These are phyloP conservation scores for Jordanella pulchra DNA, from an alignment of 2,797 vertebrate species.

Conservation along the genomic window DNA sequence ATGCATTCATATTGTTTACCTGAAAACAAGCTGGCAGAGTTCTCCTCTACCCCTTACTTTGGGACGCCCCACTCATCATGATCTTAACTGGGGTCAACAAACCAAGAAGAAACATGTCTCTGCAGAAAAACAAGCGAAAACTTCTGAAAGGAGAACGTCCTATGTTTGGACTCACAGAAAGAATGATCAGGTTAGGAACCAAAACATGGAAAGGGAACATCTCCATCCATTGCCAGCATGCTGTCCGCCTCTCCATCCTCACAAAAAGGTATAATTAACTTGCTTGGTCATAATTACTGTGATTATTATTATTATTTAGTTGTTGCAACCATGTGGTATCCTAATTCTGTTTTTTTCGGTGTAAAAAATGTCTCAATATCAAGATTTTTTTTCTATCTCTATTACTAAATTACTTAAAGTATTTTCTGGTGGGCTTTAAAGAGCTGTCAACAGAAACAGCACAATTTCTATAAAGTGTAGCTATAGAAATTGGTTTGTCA, in stretches of 20 bases:
- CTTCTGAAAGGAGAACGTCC: constrained; percentile 76
- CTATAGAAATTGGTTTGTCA: constrained; percentile 23
- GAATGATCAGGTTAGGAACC: constrained; percentile 25
- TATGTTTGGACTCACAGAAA: constrained; percentile 54
- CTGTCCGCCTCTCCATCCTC: constrained; percentile 45
- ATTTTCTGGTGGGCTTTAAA: constrained; percentile 53
- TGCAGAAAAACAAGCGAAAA: constrained; percentile 22
- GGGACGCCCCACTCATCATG: constrained; percentile 31
- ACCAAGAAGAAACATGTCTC: constrained; percentile 23
- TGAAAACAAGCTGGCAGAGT: constrained; percentile 58
- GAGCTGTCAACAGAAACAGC: constrained; percentile 47
- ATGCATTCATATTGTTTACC: constrained; percentile 78
- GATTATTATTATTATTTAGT: too few species aligned
- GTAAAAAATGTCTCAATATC: constrained; percentile 34
- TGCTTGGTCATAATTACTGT: constrained; percentile 20
- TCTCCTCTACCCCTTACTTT: constrained; percentile 19
- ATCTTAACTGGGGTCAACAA: constrained; percentile 29
- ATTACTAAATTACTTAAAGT: constrained; percentile 47
- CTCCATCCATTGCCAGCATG: constrained; percentile 18
- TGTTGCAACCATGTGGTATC: constrained; percentile 41
- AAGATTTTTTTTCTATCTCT: constrained; percentile 30
- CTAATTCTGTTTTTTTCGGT: constrained; percentile 23
- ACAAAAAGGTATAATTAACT: constrained; percentile 71
- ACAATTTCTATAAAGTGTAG: constrained; percentile 35
- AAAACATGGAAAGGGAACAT: constrained; percentile 15